Evolutionary conservation across 2,888 invertebrate species (phyloP).

Genomic region (Creontiades dilutus): DNA sequence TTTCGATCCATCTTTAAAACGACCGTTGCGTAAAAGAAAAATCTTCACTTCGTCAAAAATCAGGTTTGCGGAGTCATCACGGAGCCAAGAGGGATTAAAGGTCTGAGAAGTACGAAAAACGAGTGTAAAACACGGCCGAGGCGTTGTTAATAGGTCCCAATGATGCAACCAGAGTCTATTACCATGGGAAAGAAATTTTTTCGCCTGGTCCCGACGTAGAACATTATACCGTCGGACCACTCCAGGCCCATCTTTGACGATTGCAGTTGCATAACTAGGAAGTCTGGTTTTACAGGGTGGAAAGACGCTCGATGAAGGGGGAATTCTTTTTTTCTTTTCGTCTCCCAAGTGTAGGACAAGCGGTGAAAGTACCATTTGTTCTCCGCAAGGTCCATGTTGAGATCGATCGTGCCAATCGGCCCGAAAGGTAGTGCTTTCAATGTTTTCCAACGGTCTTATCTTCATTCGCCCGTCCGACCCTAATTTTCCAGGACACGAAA

Average conservation of each 20-base stretch:
- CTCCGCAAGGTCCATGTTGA: neutral
- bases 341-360: constrained; percentile 5
- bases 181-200: constrained; percentile 1
- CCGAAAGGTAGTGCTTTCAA: neutral
- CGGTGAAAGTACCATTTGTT: constrained; percentile 32
- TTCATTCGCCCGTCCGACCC: neutral
- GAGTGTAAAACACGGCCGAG: neutral
- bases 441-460: neutral
- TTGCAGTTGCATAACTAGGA: constrained; percentile 8
- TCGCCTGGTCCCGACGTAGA: neutral
- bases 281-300: neutral
- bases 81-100: neutral
- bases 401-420: constrained; percentile 10
- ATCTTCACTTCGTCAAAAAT: neutral
- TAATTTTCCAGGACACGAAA: constrained; percentile 42
- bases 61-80: neutral
- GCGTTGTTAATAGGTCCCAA: neutral
- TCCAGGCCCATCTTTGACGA: constrained; percentile 6
- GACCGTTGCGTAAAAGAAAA: neutral
- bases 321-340: neutral
- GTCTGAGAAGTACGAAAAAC: neutral
- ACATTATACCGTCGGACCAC: neutral
- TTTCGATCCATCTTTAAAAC: neutral
- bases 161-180: constrained; percentile 18
- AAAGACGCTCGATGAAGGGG: neutral